Evolutionary conservation across 2,888 invertebrate genomes (phyloP), one percentile per base, ranked within the genome.

Genomic region (Leptura quadrifasciata): DNA sequence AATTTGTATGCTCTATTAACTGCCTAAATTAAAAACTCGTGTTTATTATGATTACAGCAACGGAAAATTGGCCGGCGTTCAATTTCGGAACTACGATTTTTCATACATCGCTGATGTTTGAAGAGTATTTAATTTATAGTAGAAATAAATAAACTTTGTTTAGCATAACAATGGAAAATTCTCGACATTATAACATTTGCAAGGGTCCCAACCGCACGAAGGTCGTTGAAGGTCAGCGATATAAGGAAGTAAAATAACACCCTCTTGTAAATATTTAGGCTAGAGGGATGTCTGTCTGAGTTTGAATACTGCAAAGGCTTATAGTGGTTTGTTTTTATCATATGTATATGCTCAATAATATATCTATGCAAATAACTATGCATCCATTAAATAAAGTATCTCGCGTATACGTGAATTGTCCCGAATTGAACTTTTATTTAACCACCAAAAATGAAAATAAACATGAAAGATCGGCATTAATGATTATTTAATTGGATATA

Each of bases 181-280:
- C 31, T 15, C n/a, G 24, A 60, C 1, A n/a, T 31, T 31, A 0
- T 31, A 31, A 9, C 31, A 17, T 6, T n/a, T 61, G 10, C 31
- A 4, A 31, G n/a, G 31, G 15, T 6, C 31, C 9, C 17, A 27
- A 31, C 27, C n/a, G 17, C n/a, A 0, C 15, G 31, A 61, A 61
- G 60, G 58, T 58, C 58, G 27, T 58, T 24, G 24, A 58, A 58
- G 58, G 60, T 61, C 60, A 31, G 31, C 2, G 60, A 31, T 61
- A n/a, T 27, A n/a, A n/a, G 27, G 10, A 61, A 6, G 58, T 57
- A 24, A 58, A 24, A 27, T n/a, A 58, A 0, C 60, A 31, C 31
- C 60, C 60, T 31, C 31, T 17, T 31, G n/a, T 47, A 47, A 47
- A 47, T 47, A 47, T 47, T 47, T 47, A 47, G 0, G n/a, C n/a